Percentiles rank a stretch among this genome's conserved stretches.
phyloP scores from a whole-genome alignment of 2,113 vertebrate genomes.

The Marmota monax region DNA sequence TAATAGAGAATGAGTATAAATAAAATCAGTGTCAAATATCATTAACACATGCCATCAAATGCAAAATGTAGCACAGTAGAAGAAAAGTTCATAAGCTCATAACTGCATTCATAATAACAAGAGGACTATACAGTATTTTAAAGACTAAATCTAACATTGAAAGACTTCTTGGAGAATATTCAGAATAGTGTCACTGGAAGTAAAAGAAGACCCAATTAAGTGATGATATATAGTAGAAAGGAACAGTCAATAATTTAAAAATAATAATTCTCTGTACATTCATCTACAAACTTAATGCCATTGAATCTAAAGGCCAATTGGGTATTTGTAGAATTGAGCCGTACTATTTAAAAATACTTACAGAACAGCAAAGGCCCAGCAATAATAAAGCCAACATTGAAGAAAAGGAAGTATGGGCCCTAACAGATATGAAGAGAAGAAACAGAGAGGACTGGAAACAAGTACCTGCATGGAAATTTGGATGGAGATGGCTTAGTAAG shows the following conservation, averaged over 20 bases:
- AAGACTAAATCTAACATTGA: background rate
- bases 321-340: background rate
- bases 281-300: background rate
- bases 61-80: background rate
- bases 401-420: background rate
- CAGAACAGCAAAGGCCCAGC: background rate
- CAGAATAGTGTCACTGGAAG: background rate
- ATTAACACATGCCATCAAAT: background rate
- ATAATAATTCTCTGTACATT: background rate
- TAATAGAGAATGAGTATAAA: background rate
- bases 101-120: background rate
- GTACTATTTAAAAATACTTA: constrained; percentile 29
- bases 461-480: background rate
- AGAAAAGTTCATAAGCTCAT: background rate
- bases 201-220: background rate
- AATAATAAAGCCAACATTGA: background rate
- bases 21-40: background rate
- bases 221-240: background rate
- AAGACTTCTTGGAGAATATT: background rate
- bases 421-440: background rate
- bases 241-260: background rate
- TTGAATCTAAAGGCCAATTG: background rate
- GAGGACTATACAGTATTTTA: background rate
- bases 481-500: background rate
- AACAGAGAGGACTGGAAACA: background rate